These are phyloP conservation scores for Plagodis dolabraria DNA, from an alignment of 2,888 invertebrate species.

Conservation along the genomic window DNA sequence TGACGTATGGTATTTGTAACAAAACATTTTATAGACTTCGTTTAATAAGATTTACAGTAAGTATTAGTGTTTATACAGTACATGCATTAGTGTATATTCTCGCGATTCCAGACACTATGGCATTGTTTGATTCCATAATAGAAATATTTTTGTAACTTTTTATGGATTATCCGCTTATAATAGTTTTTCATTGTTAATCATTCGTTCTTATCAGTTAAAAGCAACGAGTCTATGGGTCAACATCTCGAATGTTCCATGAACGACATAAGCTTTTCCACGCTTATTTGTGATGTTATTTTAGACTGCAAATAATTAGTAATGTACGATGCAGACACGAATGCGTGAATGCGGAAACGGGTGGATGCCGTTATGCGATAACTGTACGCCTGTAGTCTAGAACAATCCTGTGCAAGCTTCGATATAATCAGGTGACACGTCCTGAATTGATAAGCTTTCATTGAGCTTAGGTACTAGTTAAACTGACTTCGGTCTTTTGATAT, in stretches of 20 bases:
- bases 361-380: conserved; percentile 78
- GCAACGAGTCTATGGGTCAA: not conserved
- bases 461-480: not conserved
- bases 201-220: too few relatives aligned
- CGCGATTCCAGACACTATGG: conserved; percentile 11
- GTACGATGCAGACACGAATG: conserved; percentile 65
- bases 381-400: conserved; percentile 79
- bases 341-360: conserved; percentile 74
- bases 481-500: too few relatives aligned
- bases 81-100: conserved; percentile 19
- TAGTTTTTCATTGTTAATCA: too few relatives aligned
- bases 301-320: conserved; percentile 42
- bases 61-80: conserved; percentile 3
- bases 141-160: conserved; percentile 13
- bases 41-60: conserved; percentile 1
- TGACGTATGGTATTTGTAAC: too few relatives aligned
- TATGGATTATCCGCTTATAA: not conserved
- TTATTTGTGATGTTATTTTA: not conserved
- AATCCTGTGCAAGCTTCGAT: conserved; percentile 71
- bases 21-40: not conserved
- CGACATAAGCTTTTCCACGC: not conserved
- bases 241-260: conserved; percentile 6
- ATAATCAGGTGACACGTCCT: conserved; percentile 72
- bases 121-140: conserved; percentile 8
- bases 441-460: conserved; percentile 64